A percentile compares a stretch with the other conserved stretches of the same genome.
Evolutionary conservation across 2,797 vertebrate species (phyloP).

Genomic region (Spinus pinus): DNA sequence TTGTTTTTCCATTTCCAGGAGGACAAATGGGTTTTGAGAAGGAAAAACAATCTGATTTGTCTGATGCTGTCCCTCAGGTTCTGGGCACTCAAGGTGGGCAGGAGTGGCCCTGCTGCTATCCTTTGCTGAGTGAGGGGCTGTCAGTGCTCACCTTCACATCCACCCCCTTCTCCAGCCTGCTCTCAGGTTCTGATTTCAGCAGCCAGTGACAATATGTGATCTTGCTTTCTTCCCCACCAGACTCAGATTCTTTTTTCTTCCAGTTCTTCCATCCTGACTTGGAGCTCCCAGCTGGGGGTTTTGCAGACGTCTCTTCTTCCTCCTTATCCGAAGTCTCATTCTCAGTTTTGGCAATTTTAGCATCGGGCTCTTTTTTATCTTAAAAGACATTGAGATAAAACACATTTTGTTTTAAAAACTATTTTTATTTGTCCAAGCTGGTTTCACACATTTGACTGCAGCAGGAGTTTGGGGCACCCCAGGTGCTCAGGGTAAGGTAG

Average conservation of each 20-base stretch:
- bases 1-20: not conserved
- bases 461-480: not conserved
- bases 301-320: constrained; percentile 11
- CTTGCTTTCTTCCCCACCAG: constrained; percentile 32
- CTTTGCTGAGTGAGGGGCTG: not conserved
- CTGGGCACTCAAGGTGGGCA: not conserved
- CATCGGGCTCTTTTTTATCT: constrained; percentile 62
- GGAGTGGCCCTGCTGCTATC: not conserved
- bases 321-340: not conserved
- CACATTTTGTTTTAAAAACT: not conserved
- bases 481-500: not conserved
- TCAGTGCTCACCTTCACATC: constrained; percentile 87
- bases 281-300: constrained; percentile 1
- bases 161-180: constrained; percentile 89
- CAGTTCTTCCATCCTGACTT: constrained; percentile 37
- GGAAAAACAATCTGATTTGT: not conserved
- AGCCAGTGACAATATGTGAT: constrained; percentile 80
- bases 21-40: not conserved
- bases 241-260: constrained; percentile 29
- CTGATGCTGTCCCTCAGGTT: not conserved
- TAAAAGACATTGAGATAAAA: not conserved
- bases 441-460: not conserved
- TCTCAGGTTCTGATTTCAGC: constrained; percentile 98
- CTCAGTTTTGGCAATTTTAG: constrained; percentile 61
- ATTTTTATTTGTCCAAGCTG: not conserved